Evolutionary conservation across 1,140 invertebrate genomes (phyloP), one percentile per base, ranked within the genome.

Genomic region (Physella acuta): DNA sequence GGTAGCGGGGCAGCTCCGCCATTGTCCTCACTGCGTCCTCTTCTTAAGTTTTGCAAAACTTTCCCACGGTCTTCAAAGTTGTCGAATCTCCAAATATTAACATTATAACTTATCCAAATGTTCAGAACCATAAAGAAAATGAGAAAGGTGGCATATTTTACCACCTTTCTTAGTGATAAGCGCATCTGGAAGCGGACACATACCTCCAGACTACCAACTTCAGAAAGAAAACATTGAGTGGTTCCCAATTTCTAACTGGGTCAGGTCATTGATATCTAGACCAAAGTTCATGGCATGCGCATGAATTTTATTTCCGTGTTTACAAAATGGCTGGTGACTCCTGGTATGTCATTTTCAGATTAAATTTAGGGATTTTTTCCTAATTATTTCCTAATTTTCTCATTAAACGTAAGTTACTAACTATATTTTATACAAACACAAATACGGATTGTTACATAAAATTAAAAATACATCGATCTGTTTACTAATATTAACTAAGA

Each of bases 251-350:
- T 28, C 5, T 31, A 65, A 65, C 30, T 49, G 52, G 31, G 51
- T 34, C 51, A 52, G 24, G 3, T 65, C 20, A 20, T 16, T 14
- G 58, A 24, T 8, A 52, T 68, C 49, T 24, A 24, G 53, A 24
- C 20, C 53, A 55, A 55, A 55, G 53, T 8, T 55, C 53, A 55
- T 14, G 24, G 24, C 20, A 55, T 55, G 53, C 53, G 53, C 20
- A 55, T 24, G 24, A 20, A 55, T 55, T 49, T 49, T 30, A n/a
- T 2, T 30, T 31, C 37, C 20, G n/a, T 64, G 37, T 52, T 60
- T 69, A 67, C 64, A 56, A 67, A 52, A 67, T 67, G 64, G 64
- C 51, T 37, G 64, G 64, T 37, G 64, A 67, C 56, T 37, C 52
- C 1, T 67, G 64, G 64, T 67, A 67, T 30, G 62, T 64, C 11